Evolutionary conservation across 2,888 invertebrate species (phyloP).

Genomic region (Molorchus minor): DNA sequence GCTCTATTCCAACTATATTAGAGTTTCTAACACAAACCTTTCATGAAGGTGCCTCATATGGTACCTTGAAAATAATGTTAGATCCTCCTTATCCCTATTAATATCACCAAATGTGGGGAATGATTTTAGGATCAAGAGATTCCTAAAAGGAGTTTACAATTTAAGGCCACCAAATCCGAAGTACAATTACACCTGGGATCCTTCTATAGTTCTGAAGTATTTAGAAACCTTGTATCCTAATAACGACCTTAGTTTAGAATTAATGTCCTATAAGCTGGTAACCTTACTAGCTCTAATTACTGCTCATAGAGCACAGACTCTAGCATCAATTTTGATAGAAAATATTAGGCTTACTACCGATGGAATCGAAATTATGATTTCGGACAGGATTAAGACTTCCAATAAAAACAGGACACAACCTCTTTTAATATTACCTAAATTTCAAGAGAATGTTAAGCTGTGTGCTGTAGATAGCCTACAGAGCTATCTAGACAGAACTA

Average conservation of each 20-base stretch:
- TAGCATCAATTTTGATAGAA: background rate
- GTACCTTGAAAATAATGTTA: constrained; percentile 3
- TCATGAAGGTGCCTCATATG: background rate
- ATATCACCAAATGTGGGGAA: constrained; percentile 1
- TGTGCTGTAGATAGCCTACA: constrained; percentile 3
- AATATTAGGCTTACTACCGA: background rate
- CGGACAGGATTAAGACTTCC: constrained; percentile 13
- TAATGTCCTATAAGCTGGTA: no score
- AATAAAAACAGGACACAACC: background rate
- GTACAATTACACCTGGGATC: constrained; percentile 18
- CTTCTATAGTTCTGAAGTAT: constrained; percentile 6
- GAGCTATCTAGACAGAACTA: background rate
- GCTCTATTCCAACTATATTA: constrained; percentile 3
- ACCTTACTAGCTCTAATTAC: no score
- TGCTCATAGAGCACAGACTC: no score
- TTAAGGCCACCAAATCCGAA: constrained; percentile 4
- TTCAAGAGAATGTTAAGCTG: background rate
- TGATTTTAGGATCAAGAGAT: constrained; percentile 15
- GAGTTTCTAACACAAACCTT: constrained; percentile 3
- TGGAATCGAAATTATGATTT: constrained; percentile 11
- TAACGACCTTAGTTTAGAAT: background rate
- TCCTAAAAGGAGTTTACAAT: constrained; percentile 16
- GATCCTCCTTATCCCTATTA: constrained; percentile 6
- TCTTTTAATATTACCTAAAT: background rate
- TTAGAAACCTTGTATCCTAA: constrained; percentile 6